phyloP scores from a whole-genome alignment of 2,113 vertebrate genomes.

The Heterocephalus glaber region DNA sequence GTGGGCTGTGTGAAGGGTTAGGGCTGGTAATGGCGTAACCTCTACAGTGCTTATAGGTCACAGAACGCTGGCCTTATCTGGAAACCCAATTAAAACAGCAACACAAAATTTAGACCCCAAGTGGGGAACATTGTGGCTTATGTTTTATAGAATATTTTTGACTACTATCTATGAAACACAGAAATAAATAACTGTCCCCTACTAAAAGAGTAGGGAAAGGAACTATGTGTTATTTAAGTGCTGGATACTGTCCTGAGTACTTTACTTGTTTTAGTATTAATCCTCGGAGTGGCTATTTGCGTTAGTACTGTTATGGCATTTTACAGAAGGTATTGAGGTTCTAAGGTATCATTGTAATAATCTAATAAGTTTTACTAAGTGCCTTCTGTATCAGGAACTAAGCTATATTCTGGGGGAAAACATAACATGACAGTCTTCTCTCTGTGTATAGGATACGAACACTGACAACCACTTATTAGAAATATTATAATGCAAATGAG shows the following conservation, averaged over 20 bases:
- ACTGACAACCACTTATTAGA: neutral
- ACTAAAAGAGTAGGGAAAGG: neutral
- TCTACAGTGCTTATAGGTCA: neutral
- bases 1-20: neutral
- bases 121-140: neutral
- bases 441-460: neutral
- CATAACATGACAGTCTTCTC: neutral
- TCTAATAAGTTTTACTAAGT: neutral
- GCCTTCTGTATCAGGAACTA: neutral
- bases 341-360: neutral
- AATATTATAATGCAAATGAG: neutral
- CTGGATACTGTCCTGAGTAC: neutral
- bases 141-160: neutral
- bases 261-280: neutral
- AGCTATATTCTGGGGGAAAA: neutral
- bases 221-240: neutral
- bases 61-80: neutral
- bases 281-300: neutral
- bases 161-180: neutral
- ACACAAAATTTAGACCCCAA: neutral
- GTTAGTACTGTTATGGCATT: neutral
- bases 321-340: neutral
- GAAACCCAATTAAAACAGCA: neutral
- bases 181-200: neutral
- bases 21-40: neutral